phyloP scores from a whole-genome alignment of 1,140 invertebrate species.

The Chionoecetes opilio region DNA sequence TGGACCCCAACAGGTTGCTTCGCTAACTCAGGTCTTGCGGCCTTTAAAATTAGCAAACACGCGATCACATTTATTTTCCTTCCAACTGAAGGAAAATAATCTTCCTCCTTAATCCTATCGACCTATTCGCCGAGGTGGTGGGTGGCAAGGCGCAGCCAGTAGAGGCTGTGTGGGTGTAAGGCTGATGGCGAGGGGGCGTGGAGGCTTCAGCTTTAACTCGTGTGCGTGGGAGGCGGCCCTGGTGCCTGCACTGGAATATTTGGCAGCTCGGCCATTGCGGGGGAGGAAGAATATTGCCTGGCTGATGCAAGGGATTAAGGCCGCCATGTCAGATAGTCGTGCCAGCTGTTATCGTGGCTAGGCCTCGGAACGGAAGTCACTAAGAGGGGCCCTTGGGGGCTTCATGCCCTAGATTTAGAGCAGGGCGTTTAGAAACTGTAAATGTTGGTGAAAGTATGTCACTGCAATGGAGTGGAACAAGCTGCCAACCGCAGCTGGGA shows the following conservation, averaged over 20 bases:
- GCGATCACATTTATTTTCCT: not conserved
- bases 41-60: not conserved
- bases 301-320: not conserved
- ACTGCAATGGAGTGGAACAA: too few relatives aligned
- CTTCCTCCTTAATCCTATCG: not conserved
- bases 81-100: not conserved
- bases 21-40: not conserved
- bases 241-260: not conserved
- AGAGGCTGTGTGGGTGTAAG: not conserved
- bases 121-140: not conserved
- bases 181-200: not conserved
- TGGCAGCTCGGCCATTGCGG: conserved; percentile 5
- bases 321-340: not conserved
- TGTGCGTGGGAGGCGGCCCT: conserved; percentile 45
- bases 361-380: too few relatives aligned
- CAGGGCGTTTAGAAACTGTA: too few relatives aligned
- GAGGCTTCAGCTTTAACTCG: conserved; percentile 4
- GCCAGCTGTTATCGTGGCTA: too few relatives aligned
- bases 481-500: too few relatives aligned
- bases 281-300: conserved; percentile 39
- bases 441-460: too few relatives aligned
- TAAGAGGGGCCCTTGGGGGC: too few relatives aligned
- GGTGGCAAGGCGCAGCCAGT: not conserved
- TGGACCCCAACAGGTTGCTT: conserved; percentile 6
- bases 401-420: too few relatives aligned